Conservation (phyloP, 53 echinoderm and acorn worm genomes). For the Echinarachnius parma region DNA sequence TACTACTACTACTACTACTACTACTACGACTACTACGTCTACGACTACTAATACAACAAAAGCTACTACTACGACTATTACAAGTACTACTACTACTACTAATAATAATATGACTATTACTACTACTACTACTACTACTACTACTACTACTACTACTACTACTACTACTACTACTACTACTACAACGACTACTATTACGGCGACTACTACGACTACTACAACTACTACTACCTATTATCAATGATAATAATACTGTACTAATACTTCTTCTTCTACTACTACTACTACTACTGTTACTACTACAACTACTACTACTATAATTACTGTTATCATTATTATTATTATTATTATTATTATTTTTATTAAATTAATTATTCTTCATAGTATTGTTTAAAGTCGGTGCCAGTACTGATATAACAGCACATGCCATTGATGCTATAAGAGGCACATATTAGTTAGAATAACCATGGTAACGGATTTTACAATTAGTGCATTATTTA, state of each 20-base stretch:
- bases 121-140: slow-evolving; percentile 5
- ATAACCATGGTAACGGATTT: no score
- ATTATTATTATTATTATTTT: no score
- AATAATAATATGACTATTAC: slow-evolving; percentile 11
- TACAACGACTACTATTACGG: not conserved
- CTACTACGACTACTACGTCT: slow-evolving; percentile 4
- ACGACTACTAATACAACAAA: not conserved
- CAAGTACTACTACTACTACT: slow-evolving; percentile 14
- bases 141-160: not conserved
- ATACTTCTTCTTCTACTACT: not conserved
- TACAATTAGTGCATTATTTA: no score
- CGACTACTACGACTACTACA: not conserved
- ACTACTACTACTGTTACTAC: not conserved
- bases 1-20: slow-evolving; percentile 4
- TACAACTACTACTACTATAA: not conserved
- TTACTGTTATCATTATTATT: not conserved
- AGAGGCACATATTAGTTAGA: no score
- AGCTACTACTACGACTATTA: slow-evolving; percentile 24
- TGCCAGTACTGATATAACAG: no score
- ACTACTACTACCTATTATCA: not conserved
- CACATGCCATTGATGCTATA: no score
- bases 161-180: not conserved
- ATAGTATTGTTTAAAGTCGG: no score
- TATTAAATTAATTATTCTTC: no score
- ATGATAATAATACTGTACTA: not conserved